Evolutionary conservation across 1,140 invertebrate genomes (phyloP), one percentile per base, ranked within the genome.

Genomic region (Harpegnathos saltator): DNA sequence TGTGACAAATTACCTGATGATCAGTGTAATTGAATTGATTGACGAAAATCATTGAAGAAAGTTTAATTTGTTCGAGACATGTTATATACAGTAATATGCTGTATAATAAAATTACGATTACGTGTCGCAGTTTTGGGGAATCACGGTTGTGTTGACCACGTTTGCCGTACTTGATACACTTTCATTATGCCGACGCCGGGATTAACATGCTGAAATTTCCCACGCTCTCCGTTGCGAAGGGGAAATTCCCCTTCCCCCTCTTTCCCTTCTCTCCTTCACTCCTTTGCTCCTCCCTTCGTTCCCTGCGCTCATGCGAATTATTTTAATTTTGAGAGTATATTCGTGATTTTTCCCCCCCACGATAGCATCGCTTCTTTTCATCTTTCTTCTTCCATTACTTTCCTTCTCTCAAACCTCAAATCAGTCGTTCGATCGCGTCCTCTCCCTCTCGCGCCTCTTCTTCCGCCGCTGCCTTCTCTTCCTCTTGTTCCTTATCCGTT

Each of bases 261-360:
- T 38, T 56, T 58, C n/a, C n/a, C n/a, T 26, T 38, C 54, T 26
- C 65, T n/a, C 65, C n/a, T n/a, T n/a, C n/a, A n/a, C n/a, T n/a
- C n/a, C n/a, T n/a, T 71, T 61, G 61, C 73, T 50, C 58, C 14
- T 38, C 33, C 29, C 29, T 33, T 33, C 29, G 29, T 33, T 33
- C 29, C 29, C 29, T 33, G 29, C 38, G 24, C 3, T 77, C 77
- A 59, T 33, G 66, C 66, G 66, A 80, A 71, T 80, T 80, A 80
- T 71, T 80, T 80, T 80, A 80, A 80, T 80, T 80, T 80, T 52
- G 77, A 80, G 66, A 65, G 63, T 80, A 71, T 52, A 80, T 17
- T 48, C 54, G 66, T 54, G 3, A 48, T 48, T 44, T 26, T 80
- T 22, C 29, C 56, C 52, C n/a, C n/a, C 33, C 15, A 33, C 26